phyloP scores from a whole-genome alignment of 2,888 invertebrate genomes.

The Epistrophe grossulariae region DNA sequence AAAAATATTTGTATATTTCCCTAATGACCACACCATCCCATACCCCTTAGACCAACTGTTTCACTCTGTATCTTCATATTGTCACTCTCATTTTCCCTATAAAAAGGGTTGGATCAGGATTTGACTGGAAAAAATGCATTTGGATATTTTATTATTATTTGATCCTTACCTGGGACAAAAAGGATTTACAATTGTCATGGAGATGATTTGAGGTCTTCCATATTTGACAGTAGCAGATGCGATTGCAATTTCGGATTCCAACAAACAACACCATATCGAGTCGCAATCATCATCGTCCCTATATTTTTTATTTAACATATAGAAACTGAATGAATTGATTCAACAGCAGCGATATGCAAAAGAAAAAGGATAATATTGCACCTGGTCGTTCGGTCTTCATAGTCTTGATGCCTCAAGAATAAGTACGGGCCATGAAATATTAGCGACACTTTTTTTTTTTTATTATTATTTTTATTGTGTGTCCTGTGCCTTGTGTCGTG shows the following conservation, averaged over 20 bases:
- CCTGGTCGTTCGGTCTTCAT: conserved; percentile 44
- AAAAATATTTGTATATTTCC: conserved; percentile 41
- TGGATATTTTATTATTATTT: conserved; percentile 30
- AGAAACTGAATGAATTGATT: conserved; percentile 55
- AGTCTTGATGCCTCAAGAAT: conserved; percentile 42
- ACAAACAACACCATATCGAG: conserved; percentile 17
- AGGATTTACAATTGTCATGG: conserved; percentile 65
- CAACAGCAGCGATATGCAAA: conserved; percentile 70
- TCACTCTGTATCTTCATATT: not conserved
- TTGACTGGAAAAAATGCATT: conserved; percentile 43
- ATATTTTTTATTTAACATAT: not conserved
- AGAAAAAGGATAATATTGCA: conserved; percentile 74
- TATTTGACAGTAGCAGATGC: conserved; percentile 64
- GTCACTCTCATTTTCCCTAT: not conserved
- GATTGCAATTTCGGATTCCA: conserved; percentile 63
- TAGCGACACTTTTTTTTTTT: conserved; percentile 68
- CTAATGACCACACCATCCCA: conserved; percentile 53
- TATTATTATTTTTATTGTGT: conserved; percentile 48
- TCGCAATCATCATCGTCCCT: conserved; percentile 15
- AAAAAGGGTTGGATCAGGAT: conserved; percentile 60
- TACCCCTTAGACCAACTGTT: conserved; percentile 58
- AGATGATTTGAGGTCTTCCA: conserved; percentile 40
- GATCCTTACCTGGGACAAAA: conserved; percentile 26
- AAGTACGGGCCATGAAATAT: conserved; percentile 69
- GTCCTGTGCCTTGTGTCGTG: conserved; percentile 27